A percentile compares a stretch with the other conserved stretches of the same genome.
phyloP scores from a whole-genome alignment of 2,888 invertebrate species.

The Frankliniella fusca region DNA sequence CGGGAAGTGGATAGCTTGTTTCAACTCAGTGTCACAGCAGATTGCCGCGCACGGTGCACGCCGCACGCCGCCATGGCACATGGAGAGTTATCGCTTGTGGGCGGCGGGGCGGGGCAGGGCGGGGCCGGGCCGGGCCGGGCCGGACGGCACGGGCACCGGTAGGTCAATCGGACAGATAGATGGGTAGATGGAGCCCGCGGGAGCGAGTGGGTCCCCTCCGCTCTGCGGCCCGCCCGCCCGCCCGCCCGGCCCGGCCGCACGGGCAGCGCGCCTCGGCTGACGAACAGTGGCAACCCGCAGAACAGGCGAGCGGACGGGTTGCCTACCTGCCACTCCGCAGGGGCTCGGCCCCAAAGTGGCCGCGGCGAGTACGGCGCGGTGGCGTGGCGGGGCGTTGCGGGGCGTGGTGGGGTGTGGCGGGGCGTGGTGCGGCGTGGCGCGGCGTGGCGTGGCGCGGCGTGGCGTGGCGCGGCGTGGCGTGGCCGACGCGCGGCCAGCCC shows the following conservation, averaged over 20 bases:
- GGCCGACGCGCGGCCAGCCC: not conserved
- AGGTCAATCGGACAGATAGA: not conserved
- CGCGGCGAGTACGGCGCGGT: not conserved
- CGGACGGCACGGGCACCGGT: not conserved
- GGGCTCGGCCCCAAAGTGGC: not conserved
- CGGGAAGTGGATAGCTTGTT: conserved; percentile 5
- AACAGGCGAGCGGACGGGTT: not conserved
- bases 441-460: not conserved
- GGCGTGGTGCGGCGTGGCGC: not conserved
- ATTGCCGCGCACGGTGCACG: not conserved
- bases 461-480: no score
- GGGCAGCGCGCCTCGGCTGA: not conserved
- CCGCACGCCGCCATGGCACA: not conserved
- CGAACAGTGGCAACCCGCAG: not conserved
- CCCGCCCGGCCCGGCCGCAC: not conserved
- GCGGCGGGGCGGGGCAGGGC: not conserved
- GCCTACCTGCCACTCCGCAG: conserved; percentile 17
- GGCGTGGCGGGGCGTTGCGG: not conserved
- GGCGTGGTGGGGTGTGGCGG: no score
- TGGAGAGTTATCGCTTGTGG: not conserved
- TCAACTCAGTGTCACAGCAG: conserved; percentile 3
- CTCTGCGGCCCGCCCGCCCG: not conserved
- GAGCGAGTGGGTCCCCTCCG: not conserved
- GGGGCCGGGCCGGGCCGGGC: not conserved
- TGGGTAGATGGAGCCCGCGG: not conserved